Percentiles rank a stretch among this genome's conserved stretches.
phyloP scores from a whole-genome alignment of 2,113 vertebrate genomes.

The Lontra canadensis region DNA sequence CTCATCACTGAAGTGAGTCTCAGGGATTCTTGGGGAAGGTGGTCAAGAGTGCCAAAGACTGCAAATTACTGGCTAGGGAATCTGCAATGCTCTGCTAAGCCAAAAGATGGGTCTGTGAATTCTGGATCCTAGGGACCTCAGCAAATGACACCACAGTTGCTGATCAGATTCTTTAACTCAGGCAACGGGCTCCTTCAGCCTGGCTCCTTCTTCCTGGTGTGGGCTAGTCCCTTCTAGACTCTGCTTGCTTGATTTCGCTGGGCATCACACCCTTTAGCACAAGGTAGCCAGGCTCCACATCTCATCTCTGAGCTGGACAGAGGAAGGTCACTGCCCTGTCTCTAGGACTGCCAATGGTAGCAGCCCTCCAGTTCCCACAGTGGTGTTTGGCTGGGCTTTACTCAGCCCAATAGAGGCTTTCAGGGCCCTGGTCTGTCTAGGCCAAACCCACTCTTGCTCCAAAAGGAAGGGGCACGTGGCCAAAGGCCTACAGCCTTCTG shows the following conservation, averaged over 20 bases:
- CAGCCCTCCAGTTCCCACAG: background rate
- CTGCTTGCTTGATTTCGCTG: background rate
- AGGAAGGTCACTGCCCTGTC: background rate
- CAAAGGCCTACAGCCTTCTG: background rate
- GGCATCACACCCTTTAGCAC: background rate
- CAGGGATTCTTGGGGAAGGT: background rate
- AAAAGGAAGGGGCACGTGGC: too few species aligned
- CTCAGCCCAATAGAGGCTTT: background rate
- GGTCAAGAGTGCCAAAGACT: background rate
- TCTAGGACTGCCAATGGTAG: background rate
- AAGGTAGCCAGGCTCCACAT: background rate
- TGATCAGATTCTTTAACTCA: background rate
- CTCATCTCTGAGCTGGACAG: background rate
- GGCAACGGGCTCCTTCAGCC: background rate
- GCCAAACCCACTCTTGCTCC: background rate
- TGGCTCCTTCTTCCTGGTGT: background rate
- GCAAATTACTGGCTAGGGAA: background rate
- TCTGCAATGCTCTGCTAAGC: background rate
- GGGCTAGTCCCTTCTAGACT: too few species aligned
- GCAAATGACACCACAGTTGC: background rate
- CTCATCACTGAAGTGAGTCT: background rate
- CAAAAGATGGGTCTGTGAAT: background rate
- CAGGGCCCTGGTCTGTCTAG: background rate
- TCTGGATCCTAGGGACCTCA: too few species aligned
- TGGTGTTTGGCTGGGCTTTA: background rate